Evolutionary conservation across 2,888 invertebrate genomes (phyloP).

Genomic region (Scaptodrosophila latifasciaeformis): DNA sequence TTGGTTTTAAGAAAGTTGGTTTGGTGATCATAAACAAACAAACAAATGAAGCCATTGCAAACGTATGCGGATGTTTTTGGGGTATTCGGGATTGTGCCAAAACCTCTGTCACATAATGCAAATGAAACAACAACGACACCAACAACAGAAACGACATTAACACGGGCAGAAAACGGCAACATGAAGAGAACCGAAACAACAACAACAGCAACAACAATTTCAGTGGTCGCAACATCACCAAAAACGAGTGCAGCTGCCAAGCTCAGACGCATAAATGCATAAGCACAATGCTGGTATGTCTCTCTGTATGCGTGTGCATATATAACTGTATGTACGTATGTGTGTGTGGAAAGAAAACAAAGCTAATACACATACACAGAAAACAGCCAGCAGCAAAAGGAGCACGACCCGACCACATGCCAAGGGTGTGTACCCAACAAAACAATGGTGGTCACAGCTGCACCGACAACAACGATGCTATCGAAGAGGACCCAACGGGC

Average conservation of each 20-base stretch:
- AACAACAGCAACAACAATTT: constrained; percentile 44
- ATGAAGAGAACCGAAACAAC: background rate
- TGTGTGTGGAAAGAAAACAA: background rate
- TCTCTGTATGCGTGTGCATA: constrained; percentile 1
- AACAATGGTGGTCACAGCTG: too few species aligned
- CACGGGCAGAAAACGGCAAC: background rate
- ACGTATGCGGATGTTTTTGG: constrained; percentile 31
- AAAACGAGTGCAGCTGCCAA: constrained; percentile 35
- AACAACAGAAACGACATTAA: background rate
- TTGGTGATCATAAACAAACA: constrained; percentile 42
- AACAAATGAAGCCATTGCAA: constrained; percentile 28
- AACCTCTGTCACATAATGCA: constrained; percentile 13
- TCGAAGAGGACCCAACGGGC: too few species aligned
- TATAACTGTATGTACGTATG: background rate
- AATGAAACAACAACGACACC: constrained; percentile 16
- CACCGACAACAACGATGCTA: too few species aligned
- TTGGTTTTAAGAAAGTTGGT: too few species aligned
- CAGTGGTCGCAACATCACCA: constrained; percentile 20
- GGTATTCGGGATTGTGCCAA: background rate
- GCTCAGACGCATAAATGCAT: constrained; percentile 57
- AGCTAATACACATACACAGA: background rate
- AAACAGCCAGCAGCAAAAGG: too few species aligned
- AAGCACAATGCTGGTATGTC: constrained; percentile 48
- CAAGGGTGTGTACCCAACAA: too few species aligned
- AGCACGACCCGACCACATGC: too few species aligned